These are phyloP conservation scores for Eudorcas thomsonii DNA, from an alignment of 2,113 vertebrate species.

Conservation along the genomic window DNA sequence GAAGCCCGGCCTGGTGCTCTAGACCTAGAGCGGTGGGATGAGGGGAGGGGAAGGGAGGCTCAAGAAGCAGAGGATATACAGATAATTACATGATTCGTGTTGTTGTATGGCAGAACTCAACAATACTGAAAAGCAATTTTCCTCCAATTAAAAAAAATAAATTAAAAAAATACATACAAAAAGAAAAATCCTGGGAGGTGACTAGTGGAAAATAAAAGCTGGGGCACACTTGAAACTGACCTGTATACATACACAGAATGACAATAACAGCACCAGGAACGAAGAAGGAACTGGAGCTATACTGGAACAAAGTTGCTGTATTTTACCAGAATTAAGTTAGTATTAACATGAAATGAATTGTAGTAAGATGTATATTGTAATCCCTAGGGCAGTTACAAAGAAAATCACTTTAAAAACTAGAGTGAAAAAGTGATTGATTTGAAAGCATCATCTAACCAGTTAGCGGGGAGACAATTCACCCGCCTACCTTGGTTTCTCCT, in stretches of 20 bases:
- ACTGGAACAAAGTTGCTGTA: background rate
- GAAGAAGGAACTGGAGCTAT: background rate
- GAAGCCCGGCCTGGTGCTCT: background rate
- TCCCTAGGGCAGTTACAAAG: background rate
- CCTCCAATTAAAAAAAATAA: background rate
- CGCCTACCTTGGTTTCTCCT: background rate
- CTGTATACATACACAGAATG: background rate
- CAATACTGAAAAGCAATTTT: background rate
- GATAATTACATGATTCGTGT: background rate
- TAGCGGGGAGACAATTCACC: background rate
- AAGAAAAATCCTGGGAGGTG: background rate
- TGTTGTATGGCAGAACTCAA: background rate
- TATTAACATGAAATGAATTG: background rate
- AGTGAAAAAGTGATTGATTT: background rate
- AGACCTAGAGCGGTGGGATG: background rate
- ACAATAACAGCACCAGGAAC: background rate
- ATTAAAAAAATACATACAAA: background rate
- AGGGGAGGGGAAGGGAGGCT: background rate
- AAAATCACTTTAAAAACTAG: background rate
- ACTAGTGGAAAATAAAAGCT: background rate
- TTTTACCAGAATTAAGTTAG: background rate
- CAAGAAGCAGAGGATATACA: background rate
- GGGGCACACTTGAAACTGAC: background rate
- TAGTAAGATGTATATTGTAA: background rate
- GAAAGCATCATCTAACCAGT: background rate